phyloP scores from a whole-genome alignment of 2,888 invertebrate species.

The Willowsia nigromaculata region DNA sequence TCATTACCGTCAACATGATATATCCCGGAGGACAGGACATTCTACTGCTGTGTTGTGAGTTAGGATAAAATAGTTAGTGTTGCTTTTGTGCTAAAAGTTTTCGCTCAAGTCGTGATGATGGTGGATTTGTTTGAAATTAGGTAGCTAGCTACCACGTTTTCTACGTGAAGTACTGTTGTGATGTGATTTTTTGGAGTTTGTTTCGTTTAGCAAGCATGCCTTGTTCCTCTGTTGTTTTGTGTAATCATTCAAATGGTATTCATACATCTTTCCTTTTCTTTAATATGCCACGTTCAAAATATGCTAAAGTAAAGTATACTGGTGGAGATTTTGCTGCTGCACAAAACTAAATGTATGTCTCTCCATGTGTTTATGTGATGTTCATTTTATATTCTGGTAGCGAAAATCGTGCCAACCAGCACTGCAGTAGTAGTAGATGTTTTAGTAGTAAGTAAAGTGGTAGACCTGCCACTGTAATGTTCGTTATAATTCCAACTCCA shows the following conservation, averaged over 20 bases:
- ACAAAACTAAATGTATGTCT: not conserved
- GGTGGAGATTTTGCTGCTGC: not conserved
- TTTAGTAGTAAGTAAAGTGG: not conserved
- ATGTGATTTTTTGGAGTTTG: constrained; percentile 5
- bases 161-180: not conserved
- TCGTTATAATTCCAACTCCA: constrained; percentile 10
- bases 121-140: constrained; percentile 34
- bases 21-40: constrained; percentile 51
- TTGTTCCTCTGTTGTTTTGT: constrained; percentile 3
- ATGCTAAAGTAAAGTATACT: not conserved
- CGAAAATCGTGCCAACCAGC: not conserved
- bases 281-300: constrained; percentile 22
- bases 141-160: constrained; percentile 3
- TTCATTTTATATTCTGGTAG: not conserved
- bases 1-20: constrained; percentile 27
- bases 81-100: not conserved
- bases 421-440: not conserved
- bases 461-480: not conserved
- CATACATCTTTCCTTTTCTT: constrained; percentile 9
- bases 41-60: no score
- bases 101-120: not conserved
- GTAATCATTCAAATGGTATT: constrained; percentile 36
- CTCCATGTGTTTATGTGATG: not conserved
- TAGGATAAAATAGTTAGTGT: not conserved
- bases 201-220: not conserved